Evolutionary conservation across 2,797 vertebrate genomes (phyloP).

Genomic region (Hypotaenidia okinawae): DNA sequence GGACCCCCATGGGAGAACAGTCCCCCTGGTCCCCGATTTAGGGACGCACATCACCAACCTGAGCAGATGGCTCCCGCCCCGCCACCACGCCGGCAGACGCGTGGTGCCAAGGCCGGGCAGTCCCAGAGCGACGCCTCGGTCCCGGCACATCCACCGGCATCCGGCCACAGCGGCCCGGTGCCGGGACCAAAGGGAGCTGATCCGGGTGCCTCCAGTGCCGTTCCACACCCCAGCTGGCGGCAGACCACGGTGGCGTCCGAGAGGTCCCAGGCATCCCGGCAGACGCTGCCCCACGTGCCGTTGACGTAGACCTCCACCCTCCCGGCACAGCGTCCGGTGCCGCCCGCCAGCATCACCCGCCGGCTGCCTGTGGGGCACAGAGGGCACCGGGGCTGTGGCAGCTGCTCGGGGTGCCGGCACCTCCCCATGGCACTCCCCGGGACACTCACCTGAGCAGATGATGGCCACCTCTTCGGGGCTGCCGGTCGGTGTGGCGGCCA

Average conservation of each 20-base stretch:
- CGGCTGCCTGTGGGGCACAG: conserved; percentile 21
- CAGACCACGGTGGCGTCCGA: conserved; percentile 37
- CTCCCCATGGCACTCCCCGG: neutral
- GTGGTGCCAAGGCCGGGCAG: neutral
- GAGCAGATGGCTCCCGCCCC: neutral
- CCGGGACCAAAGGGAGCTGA: conserved; percentile 20
- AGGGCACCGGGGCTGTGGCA: neutral
- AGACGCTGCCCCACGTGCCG: conserved; percentile 57
- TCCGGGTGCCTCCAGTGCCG: neutral
- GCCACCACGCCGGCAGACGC: fast-evolving
- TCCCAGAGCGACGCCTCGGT: conserved; percentile 17
- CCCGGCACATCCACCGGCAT: conserved; percentile 38
- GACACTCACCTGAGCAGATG: neutral
- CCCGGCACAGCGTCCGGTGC: conserved; percentile 57
- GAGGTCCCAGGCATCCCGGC: conserved; percentile 67
- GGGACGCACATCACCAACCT: neutral
- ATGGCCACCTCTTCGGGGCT: neutral
- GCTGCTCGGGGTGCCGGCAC: fast-evolving
- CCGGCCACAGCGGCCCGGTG: conserved; percentile 4
- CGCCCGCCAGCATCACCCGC: conserved; percentile 46
- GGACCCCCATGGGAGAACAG: fast-evolving
- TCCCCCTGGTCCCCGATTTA: fast-evolving
- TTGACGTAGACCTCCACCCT: conserved; percentile 47
- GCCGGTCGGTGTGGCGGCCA: fast-evolving
- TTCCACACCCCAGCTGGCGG: conserved; percentile 67